Percentiles rank a stretch among this genome's conserved stretches.
Evolutionary conservation across 2,888 invertebrate species (phyloP).

Genomic region (Diachrysia chrysitis): DNA sequence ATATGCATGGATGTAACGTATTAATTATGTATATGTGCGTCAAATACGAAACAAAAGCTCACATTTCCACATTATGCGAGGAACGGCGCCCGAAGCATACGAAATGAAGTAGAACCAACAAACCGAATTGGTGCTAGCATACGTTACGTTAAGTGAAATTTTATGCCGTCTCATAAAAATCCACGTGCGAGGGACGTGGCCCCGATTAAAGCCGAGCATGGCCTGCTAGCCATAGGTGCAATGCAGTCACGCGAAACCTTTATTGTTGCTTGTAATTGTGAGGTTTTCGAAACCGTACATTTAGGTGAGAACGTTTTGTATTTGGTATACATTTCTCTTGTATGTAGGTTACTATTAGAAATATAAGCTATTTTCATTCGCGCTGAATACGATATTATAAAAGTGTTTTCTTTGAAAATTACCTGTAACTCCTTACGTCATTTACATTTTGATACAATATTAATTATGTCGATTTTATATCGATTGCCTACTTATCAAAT

Average conservation of each 20-base stretch:
- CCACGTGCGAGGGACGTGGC: slow-evolving; percentile 61
- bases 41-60: slow-evolving; percentile 73
- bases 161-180: slow-evolving; percentile 80
- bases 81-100: slow-evolving; percentile 71
- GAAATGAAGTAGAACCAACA: slow-evolving; percentile 75
- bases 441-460: no score
- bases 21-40: slow-evolving; percentile 63
- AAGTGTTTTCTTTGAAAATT: no score
- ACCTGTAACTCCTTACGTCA: no score
- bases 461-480: no score
- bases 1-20: slow-evolving; percentile 46
- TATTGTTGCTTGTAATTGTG: slow-evolving; percentile 3
- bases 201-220: slow-evolving; percentile 43
- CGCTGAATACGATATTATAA: no score
- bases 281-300: not conserved
- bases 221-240: slow-evolving; percentile 17
- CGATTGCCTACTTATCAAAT: no score
- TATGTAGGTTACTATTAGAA: not conserved
- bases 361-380: no score
- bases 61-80: slow-evolving; percentile 67
- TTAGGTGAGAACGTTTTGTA: not conserved
- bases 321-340: not conserved
- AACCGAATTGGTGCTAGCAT: slow-evolving; percentile 71
- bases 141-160: slow-evolving; percentile 80
- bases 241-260: slow-evolving; percentile 15